Percentiles rank a stretch among this genome's conserved stretches.
phyloP scores from a whole-genome alignment of 1,140 invertebrate genomes.

The Sinella curviseta region DNA sequence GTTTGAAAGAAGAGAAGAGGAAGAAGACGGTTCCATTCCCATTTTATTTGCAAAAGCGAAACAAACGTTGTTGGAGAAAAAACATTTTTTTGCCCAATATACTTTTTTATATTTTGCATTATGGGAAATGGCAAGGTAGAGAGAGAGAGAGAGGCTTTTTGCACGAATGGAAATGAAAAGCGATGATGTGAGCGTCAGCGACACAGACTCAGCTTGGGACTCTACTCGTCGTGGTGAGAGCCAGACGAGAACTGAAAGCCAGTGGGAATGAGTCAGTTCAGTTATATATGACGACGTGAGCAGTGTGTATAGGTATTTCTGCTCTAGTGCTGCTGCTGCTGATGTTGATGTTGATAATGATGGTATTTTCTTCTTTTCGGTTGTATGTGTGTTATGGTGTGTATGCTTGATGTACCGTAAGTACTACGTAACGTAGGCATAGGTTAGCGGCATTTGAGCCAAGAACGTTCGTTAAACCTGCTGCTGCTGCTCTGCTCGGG shows the following conservation, averaged over 20 bases:
- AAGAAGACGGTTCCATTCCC: no score
- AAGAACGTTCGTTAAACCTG: conserved; percentile 23
- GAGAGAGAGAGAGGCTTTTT: no score
- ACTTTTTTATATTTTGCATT: no score
- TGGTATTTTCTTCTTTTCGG: background rate
- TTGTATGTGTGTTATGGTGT: no score
- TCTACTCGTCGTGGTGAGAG: background rate
- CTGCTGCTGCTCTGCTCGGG: background rate
- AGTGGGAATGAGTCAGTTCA: conserved; percentile 10
- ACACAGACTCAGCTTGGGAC: no score
- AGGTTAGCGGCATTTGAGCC: conserved; percentile 17
- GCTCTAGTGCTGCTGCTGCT: conserved; percentile 1
- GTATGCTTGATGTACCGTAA: background rate
- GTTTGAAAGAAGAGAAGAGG: no score
- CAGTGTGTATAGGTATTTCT: conserved; percentile 4
- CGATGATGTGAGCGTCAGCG: no score
- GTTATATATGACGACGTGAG: background rate
- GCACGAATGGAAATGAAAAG: no score
- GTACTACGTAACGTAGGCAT: conserved; percentile 3
- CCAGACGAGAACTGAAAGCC: conserved; percentile 8
- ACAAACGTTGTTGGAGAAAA: no score
- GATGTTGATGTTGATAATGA: background rate
- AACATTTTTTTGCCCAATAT: no score
- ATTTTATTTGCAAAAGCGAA: no score
- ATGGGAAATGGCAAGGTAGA: no score